Percentiles rank a stretch among this genome's conserved stretches.
These are phyloP conservation scores for Ptiloglossa arizonensis DNA, from an alignment of 1,140 invertebrate species.

Conservation along the genomic window DNA sequence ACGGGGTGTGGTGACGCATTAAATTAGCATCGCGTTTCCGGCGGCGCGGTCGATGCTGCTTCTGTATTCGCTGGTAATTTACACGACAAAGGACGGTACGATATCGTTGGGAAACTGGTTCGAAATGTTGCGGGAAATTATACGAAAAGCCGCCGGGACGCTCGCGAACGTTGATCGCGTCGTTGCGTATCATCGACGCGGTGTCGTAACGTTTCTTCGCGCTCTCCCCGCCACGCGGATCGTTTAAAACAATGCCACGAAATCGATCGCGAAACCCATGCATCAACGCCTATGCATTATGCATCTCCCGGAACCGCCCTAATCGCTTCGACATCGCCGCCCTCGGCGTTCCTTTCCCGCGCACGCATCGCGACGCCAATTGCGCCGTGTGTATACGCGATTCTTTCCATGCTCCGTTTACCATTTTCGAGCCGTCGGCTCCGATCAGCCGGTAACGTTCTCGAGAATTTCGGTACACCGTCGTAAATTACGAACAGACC, in stretches of 20 bases:
- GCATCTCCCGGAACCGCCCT: slow-evolving; percentile 42
- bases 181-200: background rate
- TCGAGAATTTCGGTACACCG: background rate
- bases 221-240: background rate
- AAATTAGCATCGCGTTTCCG: slow-evolving; percentile 69
- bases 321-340: slow-evolving; percentile 35
- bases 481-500: too few species aligned
- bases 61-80: background rate
- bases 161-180: too few species aligned
- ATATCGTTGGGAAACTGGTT: background rate
- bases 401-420: slow-evolving; percentile 9
- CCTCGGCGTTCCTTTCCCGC: slow-evolving; percentile 42
- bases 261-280: slow-evolving; percentile 20
- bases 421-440: slow-evolving; percentile 17
- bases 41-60: background rate
- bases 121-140: too few species aligned
- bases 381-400: background rate
- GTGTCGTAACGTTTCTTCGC: background rate
- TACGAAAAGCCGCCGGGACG: too few species aligned
- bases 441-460: too few species aligned
- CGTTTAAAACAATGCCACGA: slow-evolving; percentile 26
- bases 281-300: slow-evolving; percentile 44
- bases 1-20: slow-evolving; percentile 60
- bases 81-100: background rate
- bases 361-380: slow-evolving; percentile 24